Percentiles rank a stretch among this genome's conserved stretches.
Evolutionary conservation across 2,888 invertebrate genomes (phyloP).

Genomic region (Morpho achilles): DNA sequence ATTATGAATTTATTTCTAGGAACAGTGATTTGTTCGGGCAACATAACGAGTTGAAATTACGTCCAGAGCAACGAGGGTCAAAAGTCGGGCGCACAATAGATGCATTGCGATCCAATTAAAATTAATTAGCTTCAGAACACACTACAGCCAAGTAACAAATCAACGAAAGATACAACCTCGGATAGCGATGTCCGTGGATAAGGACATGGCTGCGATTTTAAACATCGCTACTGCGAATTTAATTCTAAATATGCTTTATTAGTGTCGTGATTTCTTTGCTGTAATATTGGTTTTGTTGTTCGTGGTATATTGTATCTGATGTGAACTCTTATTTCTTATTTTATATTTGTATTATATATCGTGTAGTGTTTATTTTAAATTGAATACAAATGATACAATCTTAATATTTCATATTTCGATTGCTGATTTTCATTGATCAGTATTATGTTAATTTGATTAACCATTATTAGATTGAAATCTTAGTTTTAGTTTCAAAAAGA

Average conservation of each 20-base stretch:
- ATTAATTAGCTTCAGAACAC: conserved; percentile 73
- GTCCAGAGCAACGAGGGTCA: conserved; percentile 52
- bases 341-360: conserved; percentile 17
- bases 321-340: conserved; percentile 20
- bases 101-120: conserved; percentile 65
- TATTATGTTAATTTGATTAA: no score
- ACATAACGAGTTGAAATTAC: conserved; percentile 33
- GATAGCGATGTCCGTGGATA: conserved; percentile 55
- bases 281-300: conserved; percentile 24
- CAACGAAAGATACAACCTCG: conserved; percentile 64
- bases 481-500: no score
- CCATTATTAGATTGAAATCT: no score
- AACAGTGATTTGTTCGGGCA: conserved; percentile 25
- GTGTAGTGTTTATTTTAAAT: no score
- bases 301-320: conserved; percentile 23
- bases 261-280: conserved; percentile 35
- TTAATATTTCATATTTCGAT: no score
- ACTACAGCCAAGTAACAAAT: conserved; percentile 67
- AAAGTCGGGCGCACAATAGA: conserved; percentile 47
- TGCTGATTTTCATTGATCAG: no score
- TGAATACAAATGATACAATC: no score
- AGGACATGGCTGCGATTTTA: conserved; percentile 42
- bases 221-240: conserved; percentile 35
- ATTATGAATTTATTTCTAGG: conserved; percentile 20
- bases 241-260: conserved; percentile 34